Evolutionary conservation across 2,888 invertebrate genomes (phyloP), one percentile per base, ranked within the genome.

Genomic region (Erannis defoliaria): DNA sequence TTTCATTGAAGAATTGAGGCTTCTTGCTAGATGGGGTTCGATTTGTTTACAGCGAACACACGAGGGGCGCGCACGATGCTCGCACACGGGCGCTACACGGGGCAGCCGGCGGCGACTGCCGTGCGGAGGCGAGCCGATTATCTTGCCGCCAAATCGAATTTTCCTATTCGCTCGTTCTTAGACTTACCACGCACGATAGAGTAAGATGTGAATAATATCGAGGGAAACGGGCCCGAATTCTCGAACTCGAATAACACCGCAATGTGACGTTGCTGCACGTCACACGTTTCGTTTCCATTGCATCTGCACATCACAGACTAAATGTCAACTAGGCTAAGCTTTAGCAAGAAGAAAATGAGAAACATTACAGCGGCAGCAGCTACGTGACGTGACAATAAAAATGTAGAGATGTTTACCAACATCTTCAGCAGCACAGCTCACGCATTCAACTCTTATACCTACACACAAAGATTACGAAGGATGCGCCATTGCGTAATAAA

Each of bases 41-140:
- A 62, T 57, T 88, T 89, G 90, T 90, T 90, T 90, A 86, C 86
- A 82, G 76, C 75, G 74, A 73, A 71, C 75, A 72, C 72, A 72
- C 63, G 62, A 68, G 72, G 68, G 60, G 66, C 67, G 68, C 67
- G 71, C 64, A 61, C 64, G 57, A 29, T 64, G 56, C 62, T 61
- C 62, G 62, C 68, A 66, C 59, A 67, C 74, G 76, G 69, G 70
- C 72, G 73, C 73, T 73, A 71, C 66, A 68, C 68, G 67, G 75
- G 74, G 72, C 75, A 73, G 74, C 79, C 82, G 81, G 81, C 80
- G 73, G 67, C 81, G 77, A 86, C 85, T 82, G 74, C 80, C 78
- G 78, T 16, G 29, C 26, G 26, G 50, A 26, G 50, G 8, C 21
- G 49, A n/a, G 23, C 37, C 23, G 23, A 51, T 38, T 38, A 51